phyloP scores from a whole-genome alignment of 2,113 vertebrate species.

The Craseonycteris thonglongyai region DNA sequence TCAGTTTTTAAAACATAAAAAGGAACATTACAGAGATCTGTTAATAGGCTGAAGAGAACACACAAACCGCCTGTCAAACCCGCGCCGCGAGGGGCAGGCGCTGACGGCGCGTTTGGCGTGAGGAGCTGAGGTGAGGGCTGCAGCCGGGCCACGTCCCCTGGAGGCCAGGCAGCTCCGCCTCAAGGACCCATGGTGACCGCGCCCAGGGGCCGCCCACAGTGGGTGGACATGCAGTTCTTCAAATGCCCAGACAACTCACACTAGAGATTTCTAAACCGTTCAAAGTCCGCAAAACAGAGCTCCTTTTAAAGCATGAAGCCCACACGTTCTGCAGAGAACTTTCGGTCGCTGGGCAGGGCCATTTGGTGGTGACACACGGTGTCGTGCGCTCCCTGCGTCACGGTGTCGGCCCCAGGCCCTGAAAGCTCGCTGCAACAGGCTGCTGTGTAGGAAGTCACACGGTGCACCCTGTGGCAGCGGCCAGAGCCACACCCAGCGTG shows the following conservation, averaged over 20 bases:
- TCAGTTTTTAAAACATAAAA: conserved; percentile 62
- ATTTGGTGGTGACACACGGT: background rate
- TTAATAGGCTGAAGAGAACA: fast-evolving
- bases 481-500: background rate
- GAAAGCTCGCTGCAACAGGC: background rate
- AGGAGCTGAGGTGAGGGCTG: too few relatives aligned
- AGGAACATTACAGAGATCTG: background rate
- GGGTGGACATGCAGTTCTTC: background rate
- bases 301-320: background rate
- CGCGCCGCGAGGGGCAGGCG: background rate
- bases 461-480: background rate
- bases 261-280: background rate
- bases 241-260: background rate
- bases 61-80: background rate
- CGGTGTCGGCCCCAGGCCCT: background rate
- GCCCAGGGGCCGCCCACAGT: fast-evolving
- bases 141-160: fast-evolving
- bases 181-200: fast-evolving
- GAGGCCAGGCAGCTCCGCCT: background rate
- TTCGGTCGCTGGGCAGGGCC: background rate
- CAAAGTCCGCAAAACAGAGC: background rate
- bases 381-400: fast-evolving
- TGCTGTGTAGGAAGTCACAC: too few relatives aligned
- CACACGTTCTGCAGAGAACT: background rate
- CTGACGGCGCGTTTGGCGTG: background rate